Conservation (phyloP, 2,113 vertebrate species). For the Hyperoodon ampullatus region DNA sequence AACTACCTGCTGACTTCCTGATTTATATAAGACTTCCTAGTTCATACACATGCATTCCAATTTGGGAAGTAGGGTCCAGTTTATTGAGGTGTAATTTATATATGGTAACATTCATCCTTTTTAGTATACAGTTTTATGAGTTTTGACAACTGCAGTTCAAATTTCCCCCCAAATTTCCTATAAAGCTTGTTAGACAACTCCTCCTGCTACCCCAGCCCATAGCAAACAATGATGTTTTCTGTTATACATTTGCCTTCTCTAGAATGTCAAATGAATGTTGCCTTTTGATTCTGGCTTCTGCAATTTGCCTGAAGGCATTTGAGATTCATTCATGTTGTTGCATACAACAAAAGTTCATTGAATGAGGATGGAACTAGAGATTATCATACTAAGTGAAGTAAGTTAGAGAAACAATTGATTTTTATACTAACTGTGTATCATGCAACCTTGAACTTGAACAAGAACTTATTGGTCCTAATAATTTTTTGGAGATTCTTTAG, state of each 20-base stretch:
- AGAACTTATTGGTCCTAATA: neutral
- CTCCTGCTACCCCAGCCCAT: neutral
- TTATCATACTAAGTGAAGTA: neutral
- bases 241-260: neutral
- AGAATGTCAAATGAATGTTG: neutral
- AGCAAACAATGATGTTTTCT: neutral
- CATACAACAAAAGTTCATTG: neutral
- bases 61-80: neutral
- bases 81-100: conserved; percentile 31
- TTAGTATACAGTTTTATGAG: neutral
- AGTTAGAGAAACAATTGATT: neutral
- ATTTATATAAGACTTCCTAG: neutral
- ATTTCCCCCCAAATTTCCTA: neutral
- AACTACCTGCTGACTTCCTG: neutral
- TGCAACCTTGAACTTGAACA: neutral
- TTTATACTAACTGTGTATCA: neutral
- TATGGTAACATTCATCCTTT: neutral
- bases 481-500: neutral
- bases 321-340: neutral
- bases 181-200: neutral
- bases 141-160: neutral
- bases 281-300: conserved; percentile 16
- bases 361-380: neutral
- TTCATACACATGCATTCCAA: neutral
- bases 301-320: neutral